A percentile compares a stretch with the other conserved stretches of the same genome.
These are phyloP conservation scores for Pantala flavescens DNA, from an alignment of 1,140 invertebrate species.

Conservation along the genomic window DNA sequence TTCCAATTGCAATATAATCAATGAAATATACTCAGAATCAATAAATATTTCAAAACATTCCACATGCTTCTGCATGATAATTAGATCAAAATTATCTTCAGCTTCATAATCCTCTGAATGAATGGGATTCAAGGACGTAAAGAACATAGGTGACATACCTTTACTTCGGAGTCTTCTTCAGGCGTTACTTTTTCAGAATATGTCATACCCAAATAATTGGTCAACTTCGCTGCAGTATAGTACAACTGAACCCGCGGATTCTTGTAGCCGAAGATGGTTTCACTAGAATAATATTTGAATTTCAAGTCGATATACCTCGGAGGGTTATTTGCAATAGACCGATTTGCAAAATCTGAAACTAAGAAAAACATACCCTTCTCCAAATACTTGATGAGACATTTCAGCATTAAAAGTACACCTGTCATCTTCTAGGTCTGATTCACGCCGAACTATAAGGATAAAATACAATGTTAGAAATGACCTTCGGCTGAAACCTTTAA, in stretches of 20 bases:
- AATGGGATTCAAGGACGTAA: too few relatives aligned
- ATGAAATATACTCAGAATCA: too few relatives aligned
- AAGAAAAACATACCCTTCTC: conserved; percentile 49
- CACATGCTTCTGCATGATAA: too few relatives aligned
- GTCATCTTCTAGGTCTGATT: conserved; percentile 61
- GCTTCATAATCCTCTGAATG: too few relatives aligned
- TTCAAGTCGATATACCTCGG: conserved; percentile 5
- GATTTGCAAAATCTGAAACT: conserved; percentile 21
- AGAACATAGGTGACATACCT: not conserved
- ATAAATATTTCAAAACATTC: too few relatives aligned
- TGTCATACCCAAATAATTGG: conserved; percentile 57
- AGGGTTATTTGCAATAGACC: conserved; percentile 20
- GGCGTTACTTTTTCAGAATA: conserved; percentile 50
- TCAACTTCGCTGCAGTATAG: conserved; percentile 70
- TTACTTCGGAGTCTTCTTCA: not conserved
- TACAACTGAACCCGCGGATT: conserved; percentile 68
- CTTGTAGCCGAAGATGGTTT: conserved; percentile 88
- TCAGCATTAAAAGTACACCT: conserved; percentile 64
- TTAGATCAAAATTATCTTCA: too few relatives aligned
- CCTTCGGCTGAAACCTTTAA: not conserved
- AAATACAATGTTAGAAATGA: conserved; percentile 11
- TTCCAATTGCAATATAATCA: too few relatives aligned
- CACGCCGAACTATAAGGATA: conserved; percentile 45
- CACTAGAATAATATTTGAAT: conserved; percentile 43
- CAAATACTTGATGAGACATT: conserved; percentile 92